phyloP scores from a whole-genome alignment of 53 echinoderm and acorn worm species.

The Echinarachnius parma region DNA sequence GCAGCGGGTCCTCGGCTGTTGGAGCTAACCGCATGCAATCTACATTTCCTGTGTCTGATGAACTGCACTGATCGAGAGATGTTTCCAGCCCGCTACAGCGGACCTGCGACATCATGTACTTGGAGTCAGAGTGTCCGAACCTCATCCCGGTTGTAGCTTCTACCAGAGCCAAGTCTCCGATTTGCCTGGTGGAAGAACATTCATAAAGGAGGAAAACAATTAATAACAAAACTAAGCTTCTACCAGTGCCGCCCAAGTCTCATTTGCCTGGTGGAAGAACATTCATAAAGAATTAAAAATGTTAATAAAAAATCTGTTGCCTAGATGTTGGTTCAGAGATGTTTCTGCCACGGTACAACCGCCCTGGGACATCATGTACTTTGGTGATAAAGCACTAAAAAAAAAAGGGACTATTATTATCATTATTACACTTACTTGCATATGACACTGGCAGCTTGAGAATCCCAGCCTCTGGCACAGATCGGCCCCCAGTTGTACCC shows the following conservation, averaged over 20 bases:
- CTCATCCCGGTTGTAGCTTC: constrained; percentile 11
- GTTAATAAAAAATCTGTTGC: too few relatives aligned
- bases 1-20: background rate
- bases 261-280: too few relatives aligned
- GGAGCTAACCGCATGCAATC: constrained; percentile 23
- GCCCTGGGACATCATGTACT: too few relatives aligned
- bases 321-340: too few relatives aligned
- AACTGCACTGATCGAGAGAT: constrained; percentile 64
- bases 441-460: constrained; percentile 68
- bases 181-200: too few relatives aligned
- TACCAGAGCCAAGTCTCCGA: constrained; percentile 17
- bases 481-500: constrained; percentile 61
- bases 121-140: background rate
- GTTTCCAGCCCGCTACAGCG: constrained; percentile 62
- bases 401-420: background rate
- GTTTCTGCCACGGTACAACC: too few relatives aligned
- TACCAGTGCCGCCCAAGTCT: too few relatives aligned
- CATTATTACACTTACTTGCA: constrained; percentile 68
- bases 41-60: constrained; percentile 6
- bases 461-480: constrained; percentile 69
- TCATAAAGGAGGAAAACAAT: too few relatives aligned
- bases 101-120: constrained; percentile 25
- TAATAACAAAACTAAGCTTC: too few relatives aligned
- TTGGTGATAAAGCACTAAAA: too few relatives aligned
- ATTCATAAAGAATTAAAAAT: too few relatives aligned